Conservation (phyloP, 2,113 vertebrate species). For the Platysternon megacephalum region DNA sequence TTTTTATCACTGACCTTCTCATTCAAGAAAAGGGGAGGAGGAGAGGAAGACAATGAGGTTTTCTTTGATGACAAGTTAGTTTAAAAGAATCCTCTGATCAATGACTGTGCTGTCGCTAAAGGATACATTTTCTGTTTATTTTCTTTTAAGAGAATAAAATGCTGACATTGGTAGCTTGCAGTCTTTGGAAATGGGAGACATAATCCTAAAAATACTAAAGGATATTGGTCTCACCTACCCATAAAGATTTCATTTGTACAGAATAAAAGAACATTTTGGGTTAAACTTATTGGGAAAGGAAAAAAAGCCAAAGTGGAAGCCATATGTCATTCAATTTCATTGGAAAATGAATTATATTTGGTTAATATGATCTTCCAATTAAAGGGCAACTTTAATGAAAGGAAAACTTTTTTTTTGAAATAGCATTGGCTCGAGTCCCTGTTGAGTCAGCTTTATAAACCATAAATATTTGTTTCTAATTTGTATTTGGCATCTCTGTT, state of each 20-base stretch:
- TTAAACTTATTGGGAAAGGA: slow-evolving; percentile 5
- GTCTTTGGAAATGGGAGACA: slow-evolving; percentile 43
- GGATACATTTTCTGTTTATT: slow-evolving; percentile 47
- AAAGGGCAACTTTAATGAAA: background rate
- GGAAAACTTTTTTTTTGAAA: background rate
- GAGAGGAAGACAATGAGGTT: slow-evolving; percentile 53
- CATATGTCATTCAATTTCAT: background rate
- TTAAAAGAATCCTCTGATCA: slow-evolving; percentile 68
- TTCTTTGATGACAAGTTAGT: slow-evolving; percentile 71
- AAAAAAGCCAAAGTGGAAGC: background rate
- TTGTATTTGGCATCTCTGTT: background rate
- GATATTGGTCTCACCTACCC: slow-evolving; percentile 33
- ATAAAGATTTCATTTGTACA: slow-evolving; percentile 46
- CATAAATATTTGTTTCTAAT: background rate
- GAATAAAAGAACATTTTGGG: slow-evolving; percentile 14
- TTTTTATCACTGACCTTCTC: slow-evolving; percentile 55
- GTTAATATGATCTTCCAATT: background rate
- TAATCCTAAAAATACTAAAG: slow-evolving; percentile 32
- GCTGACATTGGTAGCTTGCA: slow-evolving; percentile 32
- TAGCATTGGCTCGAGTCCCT: background rate
- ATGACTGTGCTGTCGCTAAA: slow-evolving; percentile 9
- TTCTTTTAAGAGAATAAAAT: slow-evolving; percentile 41
- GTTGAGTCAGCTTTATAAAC: background rate
- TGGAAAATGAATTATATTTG: background rate
- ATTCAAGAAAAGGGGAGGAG: slow-evolving; percentile 35